Evolutionary conservation across 2,888 invertebrate genomes (phyloP), one percentile per base, ranked within the genome.

Genomic region (Lithophane socia): DNA sequence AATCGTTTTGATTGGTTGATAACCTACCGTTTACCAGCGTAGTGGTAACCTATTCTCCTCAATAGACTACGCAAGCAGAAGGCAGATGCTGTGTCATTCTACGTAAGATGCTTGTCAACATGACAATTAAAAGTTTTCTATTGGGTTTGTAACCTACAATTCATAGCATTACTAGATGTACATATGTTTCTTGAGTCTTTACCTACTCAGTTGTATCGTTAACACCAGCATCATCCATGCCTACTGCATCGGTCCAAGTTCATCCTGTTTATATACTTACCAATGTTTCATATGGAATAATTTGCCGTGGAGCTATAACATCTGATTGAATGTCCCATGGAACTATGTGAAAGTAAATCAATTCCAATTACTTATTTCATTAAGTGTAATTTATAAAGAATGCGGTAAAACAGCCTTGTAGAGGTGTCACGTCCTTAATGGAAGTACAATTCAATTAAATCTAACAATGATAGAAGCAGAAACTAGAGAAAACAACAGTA

Each of bases 1-100:
- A 78, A 74, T 66, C 68, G 54, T 49, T 72, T 78, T 72, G 78
- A 86, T 86, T 82, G 68, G 61, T 74, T 66, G 65, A 74, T 86
- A 44, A 63, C 58, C 12, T 85, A 74, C 68, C 73, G 65, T 72
- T 77, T 69, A 69, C 68, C 1, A 69, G 60, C 21, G 18, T 64
- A 42, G 21, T 69, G 60, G 71, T 82, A 74, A 86, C 77, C 83
- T 72, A 66, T 71, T 78, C 86, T 85, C 56, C 44, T 77, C 49
- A 69, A 78, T 69, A 61, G 56, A 18, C 13, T 75, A 49, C 37
- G 4, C n/a, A n/a, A 60, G 42, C 42, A n/a, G 13, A 29, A 64
- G 54, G 13, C 21, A 58, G 18, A 82, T 72, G 74, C 79, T 74
- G 61, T 60, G 58, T 78, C 71, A 86, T 82, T 56, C 64, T 73